Conservation (phyloP, 2,888 invertebrate species). For the Reticulitermes lucifugus region DNA sequence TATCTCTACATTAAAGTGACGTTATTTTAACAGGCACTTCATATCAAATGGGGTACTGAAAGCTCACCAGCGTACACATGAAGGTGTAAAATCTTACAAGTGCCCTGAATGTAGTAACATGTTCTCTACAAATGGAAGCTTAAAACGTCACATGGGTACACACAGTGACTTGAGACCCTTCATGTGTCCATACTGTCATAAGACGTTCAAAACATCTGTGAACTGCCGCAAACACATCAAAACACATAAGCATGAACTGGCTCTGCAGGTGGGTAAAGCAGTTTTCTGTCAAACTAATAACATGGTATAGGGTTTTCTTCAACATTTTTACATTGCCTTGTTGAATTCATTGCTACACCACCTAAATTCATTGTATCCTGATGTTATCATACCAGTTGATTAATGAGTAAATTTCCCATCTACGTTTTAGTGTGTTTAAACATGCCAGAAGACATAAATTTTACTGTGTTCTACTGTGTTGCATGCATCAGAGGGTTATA, state of each 20-base stretch:
- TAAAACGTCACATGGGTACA: slow-evolving; percentile 67
- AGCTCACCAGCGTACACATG: slow-evolving; percentile 68
- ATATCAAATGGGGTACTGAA: slow-evolving; percentile 69
- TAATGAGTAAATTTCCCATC: too few relatives aligned
- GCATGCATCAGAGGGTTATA: too few relatives aligned
- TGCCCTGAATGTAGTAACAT: slow-evolving; percentile 61
- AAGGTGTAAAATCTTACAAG: slow-evolving; percentile 65
- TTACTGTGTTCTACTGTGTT: too few relatives aligned
- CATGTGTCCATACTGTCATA: slow-evolving; percentile 72
- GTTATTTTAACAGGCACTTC: slow-evolving; percentile 61
- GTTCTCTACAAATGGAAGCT: slow-evolving; percentile 70
- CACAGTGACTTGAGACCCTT: slow-evolving; percentile 65
- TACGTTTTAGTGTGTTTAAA: too few relatives aligned
- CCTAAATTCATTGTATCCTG: too few relatives aligned
- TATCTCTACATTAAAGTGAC: not conserved
- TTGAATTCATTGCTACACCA: too few relatives aligned
- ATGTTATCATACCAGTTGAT: too few relatives aligned
- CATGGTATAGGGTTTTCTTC: not conserved
- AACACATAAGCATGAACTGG: slow-evolving; percentile 69
- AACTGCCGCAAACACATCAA: slow-evolving; percentile 76
- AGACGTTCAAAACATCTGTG: slow-evolving; percentile 70
- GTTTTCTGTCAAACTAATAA: not conserved
- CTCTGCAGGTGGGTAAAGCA: slow-evolving; percentile 57
- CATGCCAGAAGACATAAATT: too few relatives aligned
- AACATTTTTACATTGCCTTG: not conserved